Base-by-base conservation (phyloP, 1,140 invertebrate species). In the Drosophila leontia region DNA sequence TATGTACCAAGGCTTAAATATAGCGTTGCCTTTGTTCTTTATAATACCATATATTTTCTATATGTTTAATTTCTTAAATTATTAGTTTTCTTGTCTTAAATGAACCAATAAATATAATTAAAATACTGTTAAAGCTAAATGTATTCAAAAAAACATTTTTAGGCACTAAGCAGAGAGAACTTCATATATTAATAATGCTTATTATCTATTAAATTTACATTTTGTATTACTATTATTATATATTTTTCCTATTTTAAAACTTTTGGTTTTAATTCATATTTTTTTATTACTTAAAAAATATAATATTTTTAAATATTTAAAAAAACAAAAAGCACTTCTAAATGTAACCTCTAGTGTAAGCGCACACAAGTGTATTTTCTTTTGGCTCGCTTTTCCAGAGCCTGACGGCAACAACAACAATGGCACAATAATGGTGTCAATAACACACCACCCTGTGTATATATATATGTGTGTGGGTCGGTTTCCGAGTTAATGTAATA, bases 401-500 rank as follows among this genome's bases (percentile, higher is more conserved):
- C 55, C 75, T 77, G 75, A 62, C 51, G 64, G 53, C 63, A 64
- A 62, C 83, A 82, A 70, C 55, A 86, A 82, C 64, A 70, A 78
- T 42, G 56, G 26, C 53, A 51, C 44, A 50, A 61, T 77, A 78
- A 87, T 87, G 80, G 84, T 87, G 83, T 87, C 83, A 88, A 88
- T 88, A 87, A 80, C 84, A 83, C 81, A 82, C 80, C 57, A 64
- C 50, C 61, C 55, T 23, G 19, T 68, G n/a, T 29, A 15, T 47
- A 37, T 48, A 34, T 53, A 34, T 68, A 11, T 37, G n/a, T 60
- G 55, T 45, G 63, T 70, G 53, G 39, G 45, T 72, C 47, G 57
- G 59, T 58, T 56, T 78, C 51, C 32, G 62, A 80, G 76, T 83
- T 87, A 87, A 87, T 88, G 84, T 88, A 87, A 88, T 87, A 84